These are phyloP conservation scores for Heloderma charlesbogerti DNA, from an alignment of 2,113 vertebrate species.

Conservation along the genomic window DNA sequence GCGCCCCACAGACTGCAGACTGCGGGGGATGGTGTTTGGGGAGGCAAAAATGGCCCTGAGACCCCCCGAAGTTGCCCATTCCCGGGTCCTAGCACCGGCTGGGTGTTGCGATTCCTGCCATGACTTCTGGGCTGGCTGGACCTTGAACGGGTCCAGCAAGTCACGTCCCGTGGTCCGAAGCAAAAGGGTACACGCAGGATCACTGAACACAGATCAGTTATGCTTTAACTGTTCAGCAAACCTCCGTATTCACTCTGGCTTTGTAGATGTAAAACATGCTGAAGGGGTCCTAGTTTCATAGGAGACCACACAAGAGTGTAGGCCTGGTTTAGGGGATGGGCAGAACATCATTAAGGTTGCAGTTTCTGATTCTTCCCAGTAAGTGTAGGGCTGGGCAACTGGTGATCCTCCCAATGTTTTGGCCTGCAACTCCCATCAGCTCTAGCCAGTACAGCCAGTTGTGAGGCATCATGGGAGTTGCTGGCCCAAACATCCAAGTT, in stretches of 20 bases:
- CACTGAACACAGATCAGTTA: neutral
- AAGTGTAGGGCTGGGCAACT: too few species aligned
- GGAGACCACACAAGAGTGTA: neutral
- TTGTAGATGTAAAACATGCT: neutral
- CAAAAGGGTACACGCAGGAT: neutral
- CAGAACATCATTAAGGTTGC: neutral
- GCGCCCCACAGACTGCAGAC: too few species aligned
- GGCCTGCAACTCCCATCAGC: too few species aligned
- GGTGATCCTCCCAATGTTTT: too few species aligned
- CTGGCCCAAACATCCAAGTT: too few species aligned
- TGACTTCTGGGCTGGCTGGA: neutral
- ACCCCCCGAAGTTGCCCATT: too few species aligned
- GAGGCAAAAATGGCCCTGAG: too few species aligned
- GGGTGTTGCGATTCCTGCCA: neutral
- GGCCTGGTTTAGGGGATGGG: neutral
- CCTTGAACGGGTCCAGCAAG: neutral
- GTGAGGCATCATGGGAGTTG: too few species aligned
- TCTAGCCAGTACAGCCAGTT: too few species aligned
- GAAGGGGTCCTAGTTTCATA: neutral
- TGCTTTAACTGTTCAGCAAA: neutral
- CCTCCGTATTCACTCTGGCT: neutral
- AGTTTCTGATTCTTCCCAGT: neutral
- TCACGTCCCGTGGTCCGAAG: neutral
- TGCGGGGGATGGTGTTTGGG: too few species aligned
- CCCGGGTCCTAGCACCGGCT: too few species aligned